Percentiles rank a stretch among this genome's conserved stretches.
Evolutionary conservation across 30 jellyfish, hydroid and myxozoan species (phyloP).

Genomic region (Cassiopea xamachana): DNA sequence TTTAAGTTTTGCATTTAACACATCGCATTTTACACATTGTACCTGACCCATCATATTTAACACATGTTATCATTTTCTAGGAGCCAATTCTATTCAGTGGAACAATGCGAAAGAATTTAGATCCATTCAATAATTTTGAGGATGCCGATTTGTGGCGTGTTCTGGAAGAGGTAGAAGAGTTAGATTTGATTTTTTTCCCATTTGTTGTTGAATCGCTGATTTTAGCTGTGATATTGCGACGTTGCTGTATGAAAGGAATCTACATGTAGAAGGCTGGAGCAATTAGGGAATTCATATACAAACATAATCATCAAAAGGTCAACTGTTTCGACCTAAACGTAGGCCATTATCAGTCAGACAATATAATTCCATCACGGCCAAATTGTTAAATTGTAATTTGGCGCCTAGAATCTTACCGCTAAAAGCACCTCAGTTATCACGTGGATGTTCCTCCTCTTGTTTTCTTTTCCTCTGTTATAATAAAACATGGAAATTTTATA

Average conservation of each 20-base stretch:
- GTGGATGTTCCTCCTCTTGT: no score
- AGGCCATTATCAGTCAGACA: not conserved
- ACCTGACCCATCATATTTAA: no score
- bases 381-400: no score
- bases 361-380: not conserved
- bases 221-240: not conserved
- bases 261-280: not conserved
- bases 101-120: conserved; percentile 77
- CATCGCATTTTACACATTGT: no score
- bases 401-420: no score
- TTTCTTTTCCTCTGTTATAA: no score
- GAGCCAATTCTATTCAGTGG: conserved; percentile 96
- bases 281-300: not conserved
- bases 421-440: no score
- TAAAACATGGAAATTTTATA: no score
- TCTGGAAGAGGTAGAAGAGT: conserved; percentile 77
- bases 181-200: not conserved
- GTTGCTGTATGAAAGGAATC: not conserved
- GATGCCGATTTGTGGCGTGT: conserved; percentile 95
- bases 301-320: not conserved
- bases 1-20: no score
- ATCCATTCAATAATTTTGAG: conserved; percentile 72
- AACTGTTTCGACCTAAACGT: not conserved
- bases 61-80: conserved; percentile 16
- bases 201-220: no score